These are phyloP conservation scores for Drosophila novamexicana DNA, from an alignment of 1,140 invertebrate genomes.

Conservation along the genomic window DNA sequence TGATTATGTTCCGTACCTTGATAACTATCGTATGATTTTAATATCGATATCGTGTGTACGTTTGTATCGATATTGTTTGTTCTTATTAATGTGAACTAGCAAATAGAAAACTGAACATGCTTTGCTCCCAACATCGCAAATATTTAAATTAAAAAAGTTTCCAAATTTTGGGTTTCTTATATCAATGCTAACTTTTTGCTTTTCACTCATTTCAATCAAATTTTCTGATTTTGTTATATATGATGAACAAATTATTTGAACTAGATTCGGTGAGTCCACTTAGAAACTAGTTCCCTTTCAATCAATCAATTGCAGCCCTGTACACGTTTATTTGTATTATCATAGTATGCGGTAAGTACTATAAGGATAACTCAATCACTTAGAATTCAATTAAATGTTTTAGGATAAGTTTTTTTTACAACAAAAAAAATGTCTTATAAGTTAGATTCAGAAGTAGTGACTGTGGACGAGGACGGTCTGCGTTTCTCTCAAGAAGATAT, in stretches of 20 bases:
- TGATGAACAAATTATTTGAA: neutral
- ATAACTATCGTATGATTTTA: neutral
- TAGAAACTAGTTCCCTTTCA: neutral
- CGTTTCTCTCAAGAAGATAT: neutral
- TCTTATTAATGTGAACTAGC: neutral
- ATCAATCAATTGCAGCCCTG: slow-evolving; percentile 1
- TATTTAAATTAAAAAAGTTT: too few species aligned
- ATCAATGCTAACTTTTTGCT: too few species aligned
- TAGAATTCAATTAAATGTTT: slow-evolving; percentile 4
- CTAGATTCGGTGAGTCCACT: neutral
- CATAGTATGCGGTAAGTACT: slow-evolving; percentile 12
- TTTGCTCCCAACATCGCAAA: too few species aligned
- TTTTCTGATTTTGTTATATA: too few species aligned
- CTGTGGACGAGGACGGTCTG: slow-evolving; percentile 13
- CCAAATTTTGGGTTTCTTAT: too few species aligned
- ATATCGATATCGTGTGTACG: slow-evolving; percentile 1
- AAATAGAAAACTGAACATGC: too few species aligned
- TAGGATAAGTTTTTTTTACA: neutral
- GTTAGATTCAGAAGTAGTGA: slow-evolving; percentile 6
- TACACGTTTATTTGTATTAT: slow-evolving; percentile 10
- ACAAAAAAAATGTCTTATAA: slow-evolving; percentile 25
- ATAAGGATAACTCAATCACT: slow-evolving; percentile 4
- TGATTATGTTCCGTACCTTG: neutral
- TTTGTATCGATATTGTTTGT: neutral
- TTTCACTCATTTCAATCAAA: too few species aligned